A percentile compares a stretch with the other conserved stretches of the same genome.
These are phyloP conservation scores for Trididemnum miniatum DNA, from an alignment of 23 tunicate genomes.

Conservation along the genomic window DNA sequence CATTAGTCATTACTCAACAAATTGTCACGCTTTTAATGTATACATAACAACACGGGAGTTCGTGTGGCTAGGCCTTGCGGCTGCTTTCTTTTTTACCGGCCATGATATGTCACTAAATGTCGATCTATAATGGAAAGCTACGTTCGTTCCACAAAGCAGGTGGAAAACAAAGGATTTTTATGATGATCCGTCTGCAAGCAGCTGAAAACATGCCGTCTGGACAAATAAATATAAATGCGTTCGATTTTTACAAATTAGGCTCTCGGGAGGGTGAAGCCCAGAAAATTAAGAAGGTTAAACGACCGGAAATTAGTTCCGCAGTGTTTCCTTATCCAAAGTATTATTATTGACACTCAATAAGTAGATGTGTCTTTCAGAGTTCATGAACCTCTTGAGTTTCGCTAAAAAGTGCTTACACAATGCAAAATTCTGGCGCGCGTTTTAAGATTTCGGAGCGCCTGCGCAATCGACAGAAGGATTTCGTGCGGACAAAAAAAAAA, in stretches of 20 bases:
- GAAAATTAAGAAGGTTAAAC: neutral
- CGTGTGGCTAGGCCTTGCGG: conserved; percentile 10
- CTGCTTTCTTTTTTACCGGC: conserved; percentile 6
- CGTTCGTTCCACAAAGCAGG: neutral
- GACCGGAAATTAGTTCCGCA: neutral
- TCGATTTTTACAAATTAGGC: no score
- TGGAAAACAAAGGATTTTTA: neutral
- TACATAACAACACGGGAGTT: conserved; percentile 25
- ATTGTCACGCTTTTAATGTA: conserved; percentile 22
- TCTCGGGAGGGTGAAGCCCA: no score
- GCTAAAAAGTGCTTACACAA: conserved; percentile 8
- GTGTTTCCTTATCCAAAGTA: neutral
- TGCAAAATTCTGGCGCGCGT: neutral
- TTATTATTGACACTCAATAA: neutral
- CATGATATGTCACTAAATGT: conserved; percentile 24
- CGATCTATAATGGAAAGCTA: neutral
- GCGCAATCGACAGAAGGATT: neutral
- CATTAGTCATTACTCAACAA: conserved; percentile 29
- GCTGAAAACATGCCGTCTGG: neutral
- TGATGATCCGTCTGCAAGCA: neutral
- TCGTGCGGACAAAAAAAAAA: conserved; percentile 2
- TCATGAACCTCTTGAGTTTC: neutral
- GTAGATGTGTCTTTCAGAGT: no score
- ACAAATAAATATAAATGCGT: no score
- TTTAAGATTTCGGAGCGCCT: neutral